A percentile compares a stretch with the other conserved stretches of the same genome.
Evolutionary conservation across 2,113 vertebrate genomes (phyloP).

Genomic region (Saguinus midas): DNA sequence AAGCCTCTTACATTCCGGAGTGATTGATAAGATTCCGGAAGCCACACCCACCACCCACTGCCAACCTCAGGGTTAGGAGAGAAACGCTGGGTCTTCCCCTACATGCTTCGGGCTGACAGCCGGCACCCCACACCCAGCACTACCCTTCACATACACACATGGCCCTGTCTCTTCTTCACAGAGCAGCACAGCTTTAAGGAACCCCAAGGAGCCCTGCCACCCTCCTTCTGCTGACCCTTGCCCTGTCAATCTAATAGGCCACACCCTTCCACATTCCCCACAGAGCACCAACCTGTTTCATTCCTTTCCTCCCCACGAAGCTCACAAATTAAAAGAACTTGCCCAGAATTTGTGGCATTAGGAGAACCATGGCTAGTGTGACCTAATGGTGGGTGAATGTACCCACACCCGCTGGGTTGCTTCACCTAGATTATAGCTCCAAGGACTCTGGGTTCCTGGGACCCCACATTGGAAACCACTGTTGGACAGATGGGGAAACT

Average conservation of each 20-base stretch:
- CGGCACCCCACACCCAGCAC: background rate
- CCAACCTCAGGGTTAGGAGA: background rate
- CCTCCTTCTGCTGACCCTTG: background rate
- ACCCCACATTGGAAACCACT: background rate
- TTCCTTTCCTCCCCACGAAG: background rate
- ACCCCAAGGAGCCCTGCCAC: background rate
- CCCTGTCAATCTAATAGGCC: background rate
- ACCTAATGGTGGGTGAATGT: background rate
- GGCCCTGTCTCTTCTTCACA: background rate
- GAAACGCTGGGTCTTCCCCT: background rate
- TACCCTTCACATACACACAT: background rate
- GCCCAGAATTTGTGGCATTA: background rate
- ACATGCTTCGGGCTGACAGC: background rate
- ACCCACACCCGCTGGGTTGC: background rate
- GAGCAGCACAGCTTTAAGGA: background rate
- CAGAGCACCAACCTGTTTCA: background rate
- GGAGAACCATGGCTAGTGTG: background rate
- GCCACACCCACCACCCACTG: constrained; percentile 38
- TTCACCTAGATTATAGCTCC: background rate
- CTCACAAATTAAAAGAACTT: background rate
- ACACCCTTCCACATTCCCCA: background rate
- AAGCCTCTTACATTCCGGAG: constrained; percentile 59
- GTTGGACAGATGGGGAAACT: background rate
- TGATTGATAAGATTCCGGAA: constrained; percentile 52
- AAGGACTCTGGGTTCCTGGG: background rate